phyloP scores from a whole-genome alignment of 2,797 vertebrate species.

The Brachyrhaphis roseni region DNA sequence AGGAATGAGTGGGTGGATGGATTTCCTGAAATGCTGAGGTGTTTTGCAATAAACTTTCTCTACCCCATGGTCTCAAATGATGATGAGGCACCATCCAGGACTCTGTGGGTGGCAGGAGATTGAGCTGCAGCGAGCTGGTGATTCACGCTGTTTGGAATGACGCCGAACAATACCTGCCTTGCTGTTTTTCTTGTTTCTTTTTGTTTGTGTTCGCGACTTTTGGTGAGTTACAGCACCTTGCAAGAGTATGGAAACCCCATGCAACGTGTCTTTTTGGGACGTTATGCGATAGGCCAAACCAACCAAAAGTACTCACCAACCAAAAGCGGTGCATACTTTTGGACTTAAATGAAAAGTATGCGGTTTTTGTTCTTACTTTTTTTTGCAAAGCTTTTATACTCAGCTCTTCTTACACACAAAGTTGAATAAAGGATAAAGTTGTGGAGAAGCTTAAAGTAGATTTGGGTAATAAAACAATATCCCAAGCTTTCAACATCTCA shows the following conservation, averaged over 20 bases:
- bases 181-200: constrained; percentile 21
- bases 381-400: not conserved
- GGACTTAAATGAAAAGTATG: not conserved
- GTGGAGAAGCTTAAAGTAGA: not conserved
- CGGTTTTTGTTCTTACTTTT: not conserved
- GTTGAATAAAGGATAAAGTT: not conserved
- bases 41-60: constrained; percentile 76
- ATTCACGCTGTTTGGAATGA: constrained; percentile 71
- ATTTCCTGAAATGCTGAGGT: constrained; percentile 75
- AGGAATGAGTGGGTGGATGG: constrained; percentile 56
- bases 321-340: not conserved
- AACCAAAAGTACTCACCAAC: not conserved
- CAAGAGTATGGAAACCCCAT: not conserved
- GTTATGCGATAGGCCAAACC: too few relatives aligned
- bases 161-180: constrained; percentile 63
- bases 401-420: not conserved
- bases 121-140: constrained; percentile 64
- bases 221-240: constrained; percentile 53
- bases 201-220: constrained; percentile 66
- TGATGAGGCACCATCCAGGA: constrained; percentile 73
- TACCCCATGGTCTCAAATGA: constrained; percentile 70
- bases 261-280: not conserved
- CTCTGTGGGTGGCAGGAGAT: constrained; percentile 70
- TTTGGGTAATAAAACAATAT: not conserved
- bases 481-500: not conserved